These are phyloP conservation scores for Metopia argyrocephala DNA, from an alignment of 2,888 invertebrate species.

Conservation along the genomic window DNA sequence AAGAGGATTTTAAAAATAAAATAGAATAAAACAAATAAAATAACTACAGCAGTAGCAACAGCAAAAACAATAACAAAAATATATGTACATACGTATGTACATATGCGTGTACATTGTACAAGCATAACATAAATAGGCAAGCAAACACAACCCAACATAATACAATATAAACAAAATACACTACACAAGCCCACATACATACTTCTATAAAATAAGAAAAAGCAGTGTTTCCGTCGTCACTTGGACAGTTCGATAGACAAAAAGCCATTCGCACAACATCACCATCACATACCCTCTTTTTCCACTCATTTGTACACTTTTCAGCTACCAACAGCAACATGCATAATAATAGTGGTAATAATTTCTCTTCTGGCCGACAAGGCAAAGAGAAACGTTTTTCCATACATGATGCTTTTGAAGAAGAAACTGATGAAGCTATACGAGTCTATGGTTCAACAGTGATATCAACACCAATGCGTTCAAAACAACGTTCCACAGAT, in stretches of 20 bases:
- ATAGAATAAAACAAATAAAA: conserved; percentile 7
- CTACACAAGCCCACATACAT: conserved; percentile 9
- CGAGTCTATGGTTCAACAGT: conserved; percentile 89
- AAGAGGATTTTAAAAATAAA: conserved; percentile 10
- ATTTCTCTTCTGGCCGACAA: conserved; percentile 61
- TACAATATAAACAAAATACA: conserved; percentile 38
- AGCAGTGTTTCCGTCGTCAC: not conserved
- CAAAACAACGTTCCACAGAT: conserved; percentile 80
- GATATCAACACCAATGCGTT: conserved; percentile 84
- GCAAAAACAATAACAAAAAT: conserved; percentile 7
- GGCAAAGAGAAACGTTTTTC: conserved; percentile 84
- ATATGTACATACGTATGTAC: too few relatives aligned
- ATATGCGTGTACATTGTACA: not conserved
- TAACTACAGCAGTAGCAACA: conserved; percentile 8
- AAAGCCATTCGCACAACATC: not conserved
- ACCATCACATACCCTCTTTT: too few relatives aligned
- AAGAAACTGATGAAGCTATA: conserved; percentile 90
- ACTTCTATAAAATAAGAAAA: not conserved
- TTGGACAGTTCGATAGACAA: not conserved
- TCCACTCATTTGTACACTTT: not conserved
- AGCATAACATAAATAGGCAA: conserved; percentile 5
- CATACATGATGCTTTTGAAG: conserved; percentile 91
- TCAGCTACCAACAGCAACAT: conserved; percentile 35
- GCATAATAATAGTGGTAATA: conserved; percentile 62
- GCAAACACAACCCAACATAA: conserved; percentile 3